phyloP scores from a whole-genome alignment of 2,113 vertebrate species.

The Tautogolabrus adspersus region DNA sequence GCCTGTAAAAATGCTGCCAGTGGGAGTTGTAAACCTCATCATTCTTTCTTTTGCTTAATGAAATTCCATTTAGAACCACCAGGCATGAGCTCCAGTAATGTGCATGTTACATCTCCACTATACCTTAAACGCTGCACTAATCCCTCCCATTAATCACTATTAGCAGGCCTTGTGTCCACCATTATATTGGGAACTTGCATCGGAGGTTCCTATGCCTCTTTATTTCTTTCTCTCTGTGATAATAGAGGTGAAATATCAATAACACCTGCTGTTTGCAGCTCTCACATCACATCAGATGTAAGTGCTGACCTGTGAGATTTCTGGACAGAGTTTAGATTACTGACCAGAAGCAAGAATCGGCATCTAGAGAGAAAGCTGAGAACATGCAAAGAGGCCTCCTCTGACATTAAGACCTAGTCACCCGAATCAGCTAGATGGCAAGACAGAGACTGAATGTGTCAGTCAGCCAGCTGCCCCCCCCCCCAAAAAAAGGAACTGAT shows the following conservation, averaged over 20 bases:
- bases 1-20: constrained; percentile 67
- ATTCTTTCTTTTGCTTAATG: constrained; percentile 70
- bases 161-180: constrained; percentile 7
- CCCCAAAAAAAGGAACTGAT: not conserved
- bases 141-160: constrained; percentile 54
- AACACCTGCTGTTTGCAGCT: constrained; percentile 7
- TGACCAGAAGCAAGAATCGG: not conserved
- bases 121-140: constrained; percentile 54
- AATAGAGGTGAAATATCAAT: constrained; percentile 13
- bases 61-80: constrained; percentile 65
- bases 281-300: not conserved
- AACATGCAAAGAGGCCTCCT: constrained; percentile 2
- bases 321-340: not conserved
- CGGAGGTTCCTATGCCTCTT: not conserved
- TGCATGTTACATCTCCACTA: constrained; percentile 48
- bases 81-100: constrained; percentile 54
- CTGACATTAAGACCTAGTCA: constrained; percentile 40
- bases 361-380: not conserved
- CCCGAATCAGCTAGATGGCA: constrained; percentile 42
- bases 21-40: constrained; percentile 67
- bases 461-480: constrained; percentile 35
- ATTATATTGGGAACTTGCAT: not conserved
- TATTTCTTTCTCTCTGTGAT: not conserved
- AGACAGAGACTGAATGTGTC: constrained; percentile 30
- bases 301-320: not conserved